These are phyloP conservation scores for Torymus aiolomorphi DNA, from an alignment of 2,888 invertebrate genomes.

Conservation along the genomic window DNA sequence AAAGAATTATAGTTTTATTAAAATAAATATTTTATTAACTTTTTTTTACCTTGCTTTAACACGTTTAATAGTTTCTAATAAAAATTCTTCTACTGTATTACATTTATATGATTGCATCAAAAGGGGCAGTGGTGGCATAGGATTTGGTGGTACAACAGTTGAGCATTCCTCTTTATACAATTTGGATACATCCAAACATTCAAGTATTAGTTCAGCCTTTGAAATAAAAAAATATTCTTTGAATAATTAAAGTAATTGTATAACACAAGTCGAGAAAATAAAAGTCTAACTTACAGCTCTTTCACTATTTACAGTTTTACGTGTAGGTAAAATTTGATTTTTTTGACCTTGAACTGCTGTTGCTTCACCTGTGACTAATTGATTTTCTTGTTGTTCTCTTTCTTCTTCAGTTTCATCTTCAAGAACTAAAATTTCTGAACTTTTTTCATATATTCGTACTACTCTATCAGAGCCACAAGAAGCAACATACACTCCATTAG, in stretches of 20 bases:
- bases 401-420: slow-evolving; percentile 93
- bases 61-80: slow-evolving; percentile 86
- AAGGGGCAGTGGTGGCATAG: slow-evolving; percentile 82
- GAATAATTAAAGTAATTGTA: background rate
- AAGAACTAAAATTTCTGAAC: slow-evolving; percentile 92
- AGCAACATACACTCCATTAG: slow-evolving; percentile 86
- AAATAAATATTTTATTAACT: slow-evolving; percentile 38
- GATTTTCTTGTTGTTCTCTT: slow-evolving; percentile 85
- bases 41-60: slow-evolving; percentile 85
- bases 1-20: slow-evolving; percentile 9
- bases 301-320: slow-evolving; percentile 91
- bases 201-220: slow-evolving; percentile 91
- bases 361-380: slow-evolving; percentile 84
- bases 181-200: slow-evolving; percentile 88
- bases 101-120: slow-evolving; percentile 89
- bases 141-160: slow-evolving; percentile 77
- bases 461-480: slow-evolving; percentile 93
- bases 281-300: slow-evolving; percentile 82
- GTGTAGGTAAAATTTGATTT: slow-evolving; percentile 88
- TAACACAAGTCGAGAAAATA: slow-evolving; percentile 14
- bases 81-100: slow-evolving; percentile 85
- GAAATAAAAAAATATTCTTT: slow-evolving; percentile 41
- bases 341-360: slow-evolving; percentile 84
- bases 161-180: slow-evolving; percentile 80
- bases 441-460: slow-evolving; percentile 89